Base-by-base conservation (phyloP, 1,140 invertebrate genomes). In the Kradibia gibbosae region DNA sequence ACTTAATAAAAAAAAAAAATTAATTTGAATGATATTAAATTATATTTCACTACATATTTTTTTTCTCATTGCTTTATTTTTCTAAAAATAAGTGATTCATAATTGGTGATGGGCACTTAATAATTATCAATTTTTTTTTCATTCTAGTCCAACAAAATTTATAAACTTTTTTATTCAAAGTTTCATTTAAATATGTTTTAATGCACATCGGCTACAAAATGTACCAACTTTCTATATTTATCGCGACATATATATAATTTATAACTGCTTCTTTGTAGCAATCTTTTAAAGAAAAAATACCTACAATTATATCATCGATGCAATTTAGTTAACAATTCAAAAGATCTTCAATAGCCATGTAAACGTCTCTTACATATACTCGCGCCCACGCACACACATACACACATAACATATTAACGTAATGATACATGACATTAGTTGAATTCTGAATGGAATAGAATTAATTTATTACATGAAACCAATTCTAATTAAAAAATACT, bases 221-320 rank as follows among this genome's bases (percentile, higher is more conserved):
- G 20, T 4, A 65, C 34, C 20, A 15, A 22, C 62, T 65, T 73
- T 34, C 25, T 73, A 20, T 34, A 34, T 42, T 53, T 34, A 7
- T 73, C 34, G 34, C 13, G 20, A 48, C 48, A 17, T 34, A 15
- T n/a, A n/a, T 73, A 53, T 55, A 53, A 73, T 73, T 50, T 34
- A 34, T 73, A 11, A 55, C 28, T 15, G 71, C 48, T 53, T 53
- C 71, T 73, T 73, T 17, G 25, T 31, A 53, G 28, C 42, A 55
- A 72, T 50, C 48, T 22, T 28, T 53, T 34, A 34, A 72, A 73
- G 71, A 73, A 87, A 89, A 89, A 90, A 86, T 88, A 45, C 83
- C 81, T 65, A 72, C 82, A 79, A 85, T 87, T 85, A 83, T 84
- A 75, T 72, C 75, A 80, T n/a, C 62, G 74, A 53, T 65, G 72